Base-by-base conservation (phyloP, 2,888 invertebrate species). In the Megalurothrips usitatus region DNA sequence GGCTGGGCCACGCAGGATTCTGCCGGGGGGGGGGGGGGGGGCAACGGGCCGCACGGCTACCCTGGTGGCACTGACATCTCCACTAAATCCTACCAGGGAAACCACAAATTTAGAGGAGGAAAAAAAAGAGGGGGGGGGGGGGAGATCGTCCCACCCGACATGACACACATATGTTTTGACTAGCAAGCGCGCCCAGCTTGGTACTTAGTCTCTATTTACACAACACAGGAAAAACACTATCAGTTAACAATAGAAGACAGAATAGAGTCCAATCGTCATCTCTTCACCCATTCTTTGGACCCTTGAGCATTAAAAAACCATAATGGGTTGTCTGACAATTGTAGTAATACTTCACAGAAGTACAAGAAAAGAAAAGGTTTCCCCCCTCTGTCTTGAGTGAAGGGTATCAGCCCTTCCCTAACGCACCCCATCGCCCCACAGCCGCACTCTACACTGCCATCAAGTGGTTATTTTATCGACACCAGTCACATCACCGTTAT, bases 111-210 rank as follows among this genome's bases (percentile, higher is more conserved):
- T 43, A 43, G 6, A 43, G 6, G 34, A 43, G 6, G 34, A 43
- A 6, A 43, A 43, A 43, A 14, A 58, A 58, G 14, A 58, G 14
- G 58, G 17, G 14, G 14, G 58, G 14, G 14, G 58, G 34, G 34
- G 6, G 6, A 43, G 34, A 6, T 43, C 34, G 34, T 43, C 34
- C 14, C 52, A 58, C 58, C 58, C 14, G 34, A 58, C 58, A 58
- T 17, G 68, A 75, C 68, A 75, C 68, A 75, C 68, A 75, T n/a
- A 75, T 75, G 68, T 75, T 75, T 75, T 75, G 68, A 75, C 68
- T 75, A 75, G 68, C 26, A 23, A 9, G 68, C 26, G 26, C 68
- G 68, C 68, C 26, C 23, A 12, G 68, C 58, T 75, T 75, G 58
- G 34, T 43, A 43, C 58, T 12, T 26, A 75, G 68, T 75, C 68